phyloP scores from a whole-genome alignment of 1,140 invertebrate species.

The Cotesia chilonis region DNA sequence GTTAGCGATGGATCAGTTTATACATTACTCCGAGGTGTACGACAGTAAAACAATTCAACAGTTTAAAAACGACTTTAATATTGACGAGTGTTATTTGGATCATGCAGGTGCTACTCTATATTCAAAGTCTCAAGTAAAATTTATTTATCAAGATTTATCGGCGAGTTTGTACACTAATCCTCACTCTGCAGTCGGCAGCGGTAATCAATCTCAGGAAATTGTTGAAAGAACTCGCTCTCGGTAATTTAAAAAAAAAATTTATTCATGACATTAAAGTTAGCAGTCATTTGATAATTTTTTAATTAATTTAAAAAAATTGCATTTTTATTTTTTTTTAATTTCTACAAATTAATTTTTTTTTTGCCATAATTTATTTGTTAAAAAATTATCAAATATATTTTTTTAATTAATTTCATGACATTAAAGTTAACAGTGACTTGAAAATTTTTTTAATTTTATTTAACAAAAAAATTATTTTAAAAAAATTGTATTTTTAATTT shows the following conservation, averaged over 20 bases:
- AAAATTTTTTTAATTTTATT: constrained; percentile 18
- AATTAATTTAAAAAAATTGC: too few species aligned
- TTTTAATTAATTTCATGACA: constrained; percentile 7
- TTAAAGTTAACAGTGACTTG: neutral
- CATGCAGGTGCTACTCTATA: constrained; percentile 90
- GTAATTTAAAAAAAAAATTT: constrained; percentile 60
- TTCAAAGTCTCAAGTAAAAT: constrained; percentile 76
- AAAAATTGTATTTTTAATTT: too few species aligned
- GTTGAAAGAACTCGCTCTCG: constrained; percentile 83
- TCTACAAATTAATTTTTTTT: too few species aligned
- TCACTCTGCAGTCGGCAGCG: constrained; percentile 76
- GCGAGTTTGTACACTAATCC: constrained; percentile 86
- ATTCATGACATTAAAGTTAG: neutral
- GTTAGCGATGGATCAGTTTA: constrained; percentile 13
- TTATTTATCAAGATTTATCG: constrained; percentile 73
- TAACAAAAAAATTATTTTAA: neutral
- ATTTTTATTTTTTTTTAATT: too few species aligned
- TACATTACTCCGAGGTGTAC: constrained; percentile 43
- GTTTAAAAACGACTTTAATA: constrained; percentile 49
- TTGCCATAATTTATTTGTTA: too few species aligned
- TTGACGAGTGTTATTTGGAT: constrained; percentile 77
- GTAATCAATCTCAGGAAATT: constrained; percentile 78
- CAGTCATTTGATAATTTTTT: too few species aligned
- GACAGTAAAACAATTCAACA: constrained; percentile 40
- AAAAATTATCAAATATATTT: neutral